A percentile compares a stretch with the other conserved stretches of the same genome.
Conservation (phyloP, 2,888 invertebrate species). For the Criorhina ranunculi region DNA sequence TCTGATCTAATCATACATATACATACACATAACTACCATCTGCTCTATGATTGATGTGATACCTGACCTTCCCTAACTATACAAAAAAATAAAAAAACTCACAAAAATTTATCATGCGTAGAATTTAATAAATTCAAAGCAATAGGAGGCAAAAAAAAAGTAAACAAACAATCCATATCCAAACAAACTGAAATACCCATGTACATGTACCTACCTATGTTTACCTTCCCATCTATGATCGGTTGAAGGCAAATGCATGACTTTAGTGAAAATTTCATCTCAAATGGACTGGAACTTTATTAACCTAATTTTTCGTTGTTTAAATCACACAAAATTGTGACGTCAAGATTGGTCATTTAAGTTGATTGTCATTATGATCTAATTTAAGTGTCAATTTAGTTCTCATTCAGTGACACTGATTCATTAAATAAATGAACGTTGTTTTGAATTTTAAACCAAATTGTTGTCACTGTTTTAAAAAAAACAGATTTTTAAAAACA, state of each 20-base stretch:
- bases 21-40: too few species aligned
- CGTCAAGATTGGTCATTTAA: background rate
- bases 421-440: background rate
- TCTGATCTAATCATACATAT: background rate
- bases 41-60: background rate
- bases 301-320: constrained; percentile 18
- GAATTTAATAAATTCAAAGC: constrained; percentile 22
- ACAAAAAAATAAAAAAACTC: constrained; percentile 8
- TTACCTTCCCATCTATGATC: background rate
- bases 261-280: constrained; percentile 4
- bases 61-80: constrained; percentile 23
- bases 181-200: background rate
- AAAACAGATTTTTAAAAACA: background rate
- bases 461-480: background rate
- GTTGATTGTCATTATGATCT: background rate
- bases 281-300: constrained; percentile 16
- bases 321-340: background rate
- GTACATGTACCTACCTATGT: background rate
- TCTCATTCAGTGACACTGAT: background rate
- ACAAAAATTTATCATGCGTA: constrained; percentile 24
- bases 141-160: background rate
- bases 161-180: constrained; percentile 24
- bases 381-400: background rate
- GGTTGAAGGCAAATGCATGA: background rate
- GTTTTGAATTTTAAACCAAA: background rate